These are phyloP conservation scores for Aproaerema taeniolella DNA, from an alignment of 2,888 invertebrate species.

Conservation along the genomic window DNA sequence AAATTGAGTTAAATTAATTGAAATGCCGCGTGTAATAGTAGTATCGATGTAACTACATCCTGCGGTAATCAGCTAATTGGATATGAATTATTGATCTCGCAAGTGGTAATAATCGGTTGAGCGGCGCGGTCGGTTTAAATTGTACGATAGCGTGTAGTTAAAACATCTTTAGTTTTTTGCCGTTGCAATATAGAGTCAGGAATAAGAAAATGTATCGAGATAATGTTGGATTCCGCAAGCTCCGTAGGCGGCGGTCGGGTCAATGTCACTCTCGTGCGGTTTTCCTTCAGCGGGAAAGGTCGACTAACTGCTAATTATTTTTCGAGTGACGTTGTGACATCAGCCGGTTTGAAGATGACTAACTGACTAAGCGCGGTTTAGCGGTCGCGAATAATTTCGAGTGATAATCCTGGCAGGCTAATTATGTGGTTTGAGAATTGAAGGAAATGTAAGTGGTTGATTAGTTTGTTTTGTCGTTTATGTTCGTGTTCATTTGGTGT, in stretches of 20 bases:
- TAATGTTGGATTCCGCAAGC: constrained; percentile 22
- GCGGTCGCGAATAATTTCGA: constrained; percentile 42
- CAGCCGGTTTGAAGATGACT: constrained; percentile 43
- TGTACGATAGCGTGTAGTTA: constrained; percentile 28
- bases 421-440: constrained; percentile 15
- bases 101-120: constrained; percentile 45
- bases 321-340: constrained; percentile 58
- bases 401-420: constrained; percentile 28
- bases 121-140: constrained; percentile 35
- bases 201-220: constrained; percentile 12
- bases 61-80: constrained; percentile 60
- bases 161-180: constrained; percentile 31
- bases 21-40: constrained; percentile 37
- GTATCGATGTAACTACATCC: constrained; percentile 41
- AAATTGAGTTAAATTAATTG: constrained; percentile 56
- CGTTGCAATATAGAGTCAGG: constrained; percentile 12
- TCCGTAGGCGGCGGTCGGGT: constrained; percentile 34
- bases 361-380: constrained; percentile 49
- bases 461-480: constrained; percentile 23
- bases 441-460: constrained; percentile 16
- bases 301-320: constrained; percentile 66
- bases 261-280: constrained; percentile 59
- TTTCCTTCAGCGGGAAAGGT: constrained; percentile 56
- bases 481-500: constrained; percentile 17
- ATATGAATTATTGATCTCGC: constrained; percentile 57